Evolutionary conservation across 2,797 vertebrate species (phyloP), one percentile per base, ranked within the genome.

Genomic region (Epinephelus coioides): DNA sequence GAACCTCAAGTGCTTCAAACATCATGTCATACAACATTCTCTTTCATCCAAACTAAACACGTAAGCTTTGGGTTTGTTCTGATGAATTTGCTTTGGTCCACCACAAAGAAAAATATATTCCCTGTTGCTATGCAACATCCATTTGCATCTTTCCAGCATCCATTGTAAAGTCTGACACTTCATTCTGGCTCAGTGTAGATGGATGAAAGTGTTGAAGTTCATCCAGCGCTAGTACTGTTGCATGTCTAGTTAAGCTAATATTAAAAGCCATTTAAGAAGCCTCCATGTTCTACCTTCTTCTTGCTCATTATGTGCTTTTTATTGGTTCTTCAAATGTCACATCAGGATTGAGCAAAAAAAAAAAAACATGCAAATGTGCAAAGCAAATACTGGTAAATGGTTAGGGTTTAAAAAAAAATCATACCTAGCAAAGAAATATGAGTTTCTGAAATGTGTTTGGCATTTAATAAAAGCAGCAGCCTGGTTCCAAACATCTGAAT

Each of bases 121-220:
- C 43, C 54, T 82, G 83, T 87, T 90, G 80, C 82, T 79, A 86
- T 65, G 79, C 77, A 69, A 80, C 76, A 61, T 75, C 78, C 30
- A 71, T 75, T 64, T 77, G 54, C 12, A 6, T 82, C 69, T 47
- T 71, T 56, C 53, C 46, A 67, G 53, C 67, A 60, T 69, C 56
- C 57, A 44, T 57, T 61, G 40, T 49, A 59, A 71, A 18, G 59
- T 79, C 55, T 84, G 63, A 82, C 79, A 50, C 51, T 27, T 72
- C 38, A 68, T 50, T 63, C 34, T 34, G 46, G 15, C 49, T 65
- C 21, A 17, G 11, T 46, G 25, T 69, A 59, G 49, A 74, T 23
- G 38, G 71, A 27, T 73, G 19, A 73, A 74, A 57, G 57, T 65
- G 56, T n/a, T 76, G 44, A 82, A 71, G 59, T 69, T 76, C 27